Conservation (phyloP, 1,140 invertebrate species). For the Diachasma alloeum region DNA sequence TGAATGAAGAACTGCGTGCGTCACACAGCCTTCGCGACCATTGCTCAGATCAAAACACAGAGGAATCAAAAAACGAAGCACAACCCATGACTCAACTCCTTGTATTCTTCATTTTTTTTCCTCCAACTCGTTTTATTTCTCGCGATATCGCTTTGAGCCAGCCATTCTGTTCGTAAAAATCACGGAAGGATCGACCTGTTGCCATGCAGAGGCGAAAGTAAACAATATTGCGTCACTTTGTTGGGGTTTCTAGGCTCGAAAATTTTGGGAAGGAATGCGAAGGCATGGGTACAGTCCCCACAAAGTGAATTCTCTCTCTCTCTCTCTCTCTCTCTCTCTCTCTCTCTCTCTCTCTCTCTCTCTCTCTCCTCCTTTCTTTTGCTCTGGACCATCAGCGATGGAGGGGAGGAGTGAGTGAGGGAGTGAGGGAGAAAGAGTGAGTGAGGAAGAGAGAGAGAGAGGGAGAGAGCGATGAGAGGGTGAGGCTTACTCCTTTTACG, state of each 20-base stretch:
- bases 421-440: no score
- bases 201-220: constrained; percentile 6
- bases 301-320: background rate
- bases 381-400: background rate
- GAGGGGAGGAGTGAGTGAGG: background rate
- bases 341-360: no score
- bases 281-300: background rate
- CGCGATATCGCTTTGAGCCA: background rate
- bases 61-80: background rate
- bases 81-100: background rate
- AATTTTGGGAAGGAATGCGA: background rate
- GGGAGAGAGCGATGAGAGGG: no score
- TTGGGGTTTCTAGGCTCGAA: background rate
- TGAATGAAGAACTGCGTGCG: background rate
- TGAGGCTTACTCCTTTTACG: no score
- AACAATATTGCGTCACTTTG: background rate
- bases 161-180: background rate
- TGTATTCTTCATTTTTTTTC: background rate
- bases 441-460: no score
- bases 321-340: background rate
- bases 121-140: background rate
- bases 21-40: background rate
- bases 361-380: background rate
- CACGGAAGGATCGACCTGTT: constrained; percentile 3
- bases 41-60: background rate